These are phyloP conservation scores for Helobdella robusta DNA, from an alignment of 2,888 invertebrate species.

Conservation along the genomic window DNA sequence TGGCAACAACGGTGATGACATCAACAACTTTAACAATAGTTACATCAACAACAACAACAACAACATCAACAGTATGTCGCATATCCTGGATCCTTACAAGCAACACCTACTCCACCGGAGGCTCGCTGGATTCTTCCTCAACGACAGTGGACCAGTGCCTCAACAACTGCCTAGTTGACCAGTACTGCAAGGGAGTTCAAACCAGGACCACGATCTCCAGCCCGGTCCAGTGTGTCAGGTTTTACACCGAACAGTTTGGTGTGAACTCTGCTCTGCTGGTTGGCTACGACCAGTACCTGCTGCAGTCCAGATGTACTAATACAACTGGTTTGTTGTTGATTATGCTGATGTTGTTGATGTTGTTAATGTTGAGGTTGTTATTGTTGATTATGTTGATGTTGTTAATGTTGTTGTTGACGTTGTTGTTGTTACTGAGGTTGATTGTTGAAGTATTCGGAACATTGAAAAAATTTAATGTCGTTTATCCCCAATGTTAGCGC, in stretches of 20 bases:
- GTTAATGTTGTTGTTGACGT: neutral
- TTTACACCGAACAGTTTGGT: neutral
- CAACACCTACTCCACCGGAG: conserved; percentile 17
- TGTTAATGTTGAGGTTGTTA: neutral
- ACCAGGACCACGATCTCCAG: neutral
- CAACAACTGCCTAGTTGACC: conserved; percentile 6
- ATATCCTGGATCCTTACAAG: conserved; percentile 23
- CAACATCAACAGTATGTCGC: conserved; percentile 22
- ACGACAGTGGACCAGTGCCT: conserved; percentile 20
- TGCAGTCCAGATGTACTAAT: conserved; percentile 19
- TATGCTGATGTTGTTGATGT: neutral
- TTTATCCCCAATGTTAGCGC: neutral
- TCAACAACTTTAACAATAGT: no score
- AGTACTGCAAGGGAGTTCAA: conserved; percentile 12
- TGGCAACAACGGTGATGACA: no score
- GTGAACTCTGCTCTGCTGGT: neutral
- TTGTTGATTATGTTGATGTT: neutral
- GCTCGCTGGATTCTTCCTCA: neutral
- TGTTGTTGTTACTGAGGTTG: neutral
- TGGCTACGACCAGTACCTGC: conserved; percentile 25
- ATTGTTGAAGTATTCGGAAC: neutral
- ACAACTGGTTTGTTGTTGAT: neutral
- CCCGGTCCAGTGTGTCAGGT: conserved; percentile 14
- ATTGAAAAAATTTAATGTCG: neutral
- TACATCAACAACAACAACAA: no score